Evolutionary conservation across 2,888 invertebrate species (phyloP).

Genomic region (Hypsopygia costalis): DNA sequence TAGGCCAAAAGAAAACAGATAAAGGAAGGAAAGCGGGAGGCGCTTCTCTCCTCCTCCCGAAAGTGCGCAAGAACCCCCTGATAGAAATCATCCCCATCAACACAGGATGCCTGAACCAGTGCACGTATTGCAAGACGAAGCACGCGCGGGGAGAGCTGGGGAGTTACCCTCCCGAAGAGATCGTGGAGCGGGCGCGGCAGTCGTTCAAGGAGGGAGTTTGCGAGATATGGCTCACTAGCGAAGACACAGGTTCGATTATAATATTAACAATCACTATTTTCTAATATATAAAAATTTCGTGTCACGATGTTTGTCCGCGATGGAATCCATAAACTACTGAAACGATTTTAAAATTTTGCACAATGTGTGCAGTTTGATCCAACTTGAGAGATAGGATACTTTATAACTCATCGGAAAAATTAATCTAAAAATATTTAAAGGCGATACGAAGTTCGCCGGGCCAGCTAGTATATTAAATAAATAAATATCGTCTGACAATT

Average conservation of each 20-base stretch:
- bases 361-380: no score
- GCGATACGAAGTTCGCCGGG: no score
- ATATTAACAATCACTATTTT: no score
- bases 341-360: no score
- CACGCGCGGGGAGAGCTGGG: constrained; percentile 98
- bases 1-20: constrained; percentile 89
- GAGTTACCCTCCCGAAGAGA: constrained; percentile 94
- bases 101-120: constrained; percentile 98
- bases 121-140: constrained; percentile 99
- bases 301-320: no score
- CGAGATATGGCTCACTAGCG: constrained; percentile 98
- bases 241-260: constrained; percentile 92
- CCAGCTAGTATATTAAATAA: no score
- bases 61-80: constrained; percentile 96
- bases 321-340: no score
- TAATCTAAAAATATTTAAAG: no score
- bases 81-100: constrained; percentile 98
- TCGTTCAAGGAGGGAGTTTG: constrained; percentile 95
- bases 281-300: no score
- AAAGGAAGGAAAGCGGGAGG: constrained; percentile 92
- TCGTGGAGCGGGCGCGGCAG: constrained; percentile 91
- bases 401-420: no score
- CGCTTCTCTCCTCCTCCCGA: constrained; percentile 92
- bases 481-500: no score
- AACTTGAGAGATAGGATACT: no score